Evolutionary conservation across 2,888 invertebrate species (phyloP).

Genomic region (Deilephila porcellus): DNA sequence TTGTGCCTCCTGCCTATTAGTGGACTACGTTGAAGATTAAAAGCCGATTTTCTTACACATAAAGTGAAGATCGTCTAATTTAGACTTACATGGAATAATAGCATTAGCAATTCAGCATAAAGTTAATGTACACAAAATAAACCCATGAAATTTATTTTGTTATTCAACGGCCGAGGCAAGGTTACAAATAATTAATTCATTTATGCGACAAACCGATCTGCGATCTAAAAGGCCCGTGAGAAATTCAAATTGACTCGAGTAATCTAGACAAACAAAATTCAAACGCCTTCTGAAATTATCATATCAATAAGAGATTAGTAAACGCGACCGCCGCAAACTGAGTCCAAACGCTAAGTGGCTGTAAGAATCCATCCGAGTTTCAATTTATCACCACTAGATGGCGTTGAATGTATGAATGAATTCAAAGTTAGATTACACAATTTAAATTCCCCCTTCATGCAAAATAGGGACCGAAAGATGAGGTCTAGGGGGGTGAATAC

Average conservation of each 20-base stretch:
- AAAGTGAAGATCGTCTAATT: too few species aligned
- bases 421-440: slow-evolving; percentile 85
- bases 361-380: slow-evolving; percentile 77
- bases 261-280: slow-evolving; percentile 42
- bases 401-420: slow-evolving; percentile 84
- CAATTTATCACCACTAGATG: slow-evolving; percentile 84
- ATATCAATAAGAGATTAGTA: slow-evolving; percentile 55
- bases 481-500: slow-evolving; percentile 79
- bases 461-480: slow-evolving; percentile 83
- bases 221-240: neutral
- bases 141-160: too few species aligned
- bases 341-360: slow-evolving; percentile 69
- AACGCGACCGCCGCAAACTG: slow-evolving; percentile 47
- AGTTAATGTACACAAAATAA: too few species aligned
- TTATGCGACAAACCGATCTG: neutral
- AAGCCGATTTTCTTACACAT: too few species aligned
- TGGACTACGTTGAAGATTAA: too few species aligned
- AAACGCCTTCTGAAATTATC: slow-evolving; percentile 51
- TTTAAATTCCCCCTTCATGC: slow-evolving; percentile 85
- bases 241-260: neutral
- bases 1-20: too few species aligned
- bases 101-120: too few species aligned
- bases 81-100: too few species aligned
- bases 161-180: too few species aligned
- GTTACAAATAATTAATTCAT: too few species aligned